These are phyloP conservation scores for Tapirus terrestris DNA, from an alignment of 2,113 vertebrate genomes.

Conservation along the genomic window DNA sequence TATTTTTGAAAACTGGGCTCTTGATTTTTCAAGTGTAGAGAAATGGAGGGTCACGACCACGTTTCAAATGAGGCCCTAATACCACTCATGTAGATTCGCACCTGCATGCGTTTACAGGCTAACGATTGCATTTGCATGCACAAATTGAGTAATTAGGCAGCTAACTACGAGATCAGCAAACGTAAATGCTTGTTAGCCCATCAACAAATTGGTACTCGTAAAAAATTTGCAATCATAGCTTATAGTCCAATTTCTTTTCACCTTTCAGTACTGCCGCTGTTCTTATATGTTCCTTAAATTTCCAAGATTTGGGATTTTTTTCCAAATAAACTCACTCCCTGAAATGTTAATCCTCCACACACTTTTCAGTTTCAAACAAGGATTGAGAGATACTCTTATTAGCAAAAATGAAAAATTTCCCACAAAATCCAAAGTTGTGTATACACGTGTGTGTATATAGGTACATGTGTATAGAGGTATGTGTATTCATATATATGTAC, in stretches of 20 bases:
- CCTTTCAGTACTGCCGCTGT: neutral
- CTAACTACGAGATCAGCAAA: conserved; percentile 44
- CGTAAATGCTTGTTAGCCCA: conserved; percentile 43
- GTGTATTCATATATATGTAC: neutral
- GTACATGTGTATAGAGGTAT: accelerated
- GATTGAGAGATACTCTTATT: neutral
- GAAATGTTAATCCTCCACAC: neutral
- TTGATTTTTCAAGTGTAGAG: conserved; percentile 33
- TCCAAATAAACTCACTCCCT: neutral
- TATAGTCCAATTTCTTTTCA: conserved; percentile 5
- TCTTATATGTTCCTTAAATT: neutral
- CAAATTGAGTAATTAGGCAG: conserved; percentile 52
- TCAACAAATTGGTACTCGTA: conserved; percentile 47
- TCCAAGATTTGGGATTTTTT: neutral
- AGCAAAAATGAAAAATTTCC: neutral
- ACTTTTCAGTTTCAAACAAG: conserved; percentile 39
- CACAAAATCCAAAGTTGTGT: neutral
- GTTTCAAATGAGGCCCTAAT: neutral
- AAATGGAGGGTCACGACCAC: neutral
- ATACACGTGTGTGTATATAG: neutral
- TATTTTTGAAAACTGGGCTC: conserved; percentile 5
- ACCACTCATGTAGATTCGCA: neutral
- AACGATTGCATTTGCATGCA: neutral
- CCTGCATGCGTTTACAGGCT: conserved; percentile 23
- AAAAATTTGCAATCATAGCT: neutral